Base-by-base conservation (phyloP, 2,113 vertebrate genomes). In the Sinocyclocheilus grahami region DNA sequence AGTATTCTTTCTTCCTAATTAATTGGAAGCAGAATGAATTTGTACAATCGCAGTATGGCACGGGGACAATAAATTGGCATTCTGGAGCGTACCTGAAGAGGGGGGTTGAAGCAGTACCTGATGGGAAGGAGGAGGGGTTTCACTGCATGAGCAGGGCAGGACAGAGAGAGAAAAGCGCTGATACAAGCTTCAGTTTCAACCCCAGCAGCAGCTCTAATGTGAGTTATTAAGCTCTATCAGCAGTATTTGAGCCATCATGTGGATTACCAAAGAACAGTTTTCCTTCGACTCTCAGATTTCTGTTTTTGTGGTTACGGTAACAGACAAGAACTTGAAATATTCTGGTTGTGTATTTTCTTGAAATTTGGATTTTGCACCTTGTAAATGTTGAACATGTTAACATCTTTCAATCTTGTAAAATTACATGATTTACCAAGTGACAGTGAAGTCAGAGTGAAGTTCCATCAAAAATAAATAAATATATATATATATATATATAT, bases 161-260 rank as follows among this genome's bases (percentile, higher is more conserved):
- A 37, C 5, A 33, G 53, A 60, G 3, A 24, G 53, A 78, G 62
- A 53, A 88, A 89, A 90, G 87, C 46, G 86, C 84, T 77, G 86
- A 67, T 89, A 87, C 76, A 87, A 85, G 84, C 84, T 86, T 86
- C 86, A 92, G 90, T 92, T 93, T 87, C 85, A 86, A 92, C 18
- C 58, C 6, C 90, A 87, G 85, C 37, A 86, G 39, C 37, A 27
- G 58, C 78, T 79, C 33, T 39, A 65, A 12, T 65, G 62, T 65
- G 62, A 69, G 30, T 9, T 48, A 11, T 20, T 46, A 48, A 46
- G 39, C 4, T 75, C 72, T 48, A 48, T 78, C 85, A 60, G 83
- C 86, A 85, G 78, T 72, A 86, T 81, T 71, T 78, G 87, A 80
- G 87, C 13, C 18, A 55, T 30, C 9, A 78, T 48, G 11, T 74